phyloP scores from a whole-genome alignment of 2,888 invertebrate genomes.

The Lasioglossum morio region DNA sequence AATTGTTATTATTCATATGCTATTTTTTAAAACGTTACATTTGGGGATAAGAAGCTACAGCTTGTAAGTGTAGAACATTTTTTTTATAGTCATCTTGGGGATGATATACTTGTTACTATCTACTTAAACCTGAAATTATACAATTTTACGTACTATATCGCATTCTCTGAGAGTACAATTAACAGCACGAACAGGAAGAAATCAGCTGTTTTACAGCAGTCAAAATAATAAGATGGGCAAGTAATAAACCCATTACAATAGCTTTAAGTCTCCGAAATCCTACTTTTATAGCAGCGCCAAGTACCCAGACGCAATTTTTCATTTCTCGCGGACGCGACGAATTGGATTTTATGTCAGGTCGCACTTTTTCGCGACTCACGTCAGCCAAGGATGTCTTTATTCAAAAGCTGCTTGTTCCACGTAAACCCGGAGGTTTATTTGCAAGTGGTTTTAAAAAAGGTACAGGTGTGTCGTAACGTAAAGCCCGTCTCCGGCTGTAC shows the following conservation, averaged over 20 bases:
- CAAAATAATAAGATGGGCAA: neutral
- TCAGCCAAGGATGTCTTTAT: slow-evolving; percentile 37
- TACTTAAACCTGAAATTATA: neutral
- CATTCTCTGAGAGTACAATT: neutral
- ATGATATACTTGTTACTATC: neutral
- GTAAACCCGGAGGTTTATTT: slow-evolving; percentile 49
- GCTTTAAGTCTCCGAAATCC: neutral
- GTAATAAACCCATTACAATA: neutral
- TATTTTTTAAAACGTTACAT: no score
- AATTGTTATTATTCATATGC: no score
- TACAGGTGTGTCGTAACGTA: slow-evolving; percentile 21
- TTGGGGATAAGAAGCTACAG: no score
- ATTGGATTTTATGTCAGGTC: slow-evolving; percentile 8
- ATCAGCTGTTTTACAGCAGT: neutral
- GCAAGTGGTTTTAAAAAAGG: slow-evolving; percentile 6
- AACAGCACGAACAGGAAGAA: neutral
- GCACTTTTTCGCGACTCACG: slow-evolving; percentile 9
- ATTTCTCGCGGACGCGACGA: neutral
- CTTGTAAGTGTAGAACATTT: no score
- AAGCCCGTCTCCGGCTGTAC: slow-evolving; percentile 7
- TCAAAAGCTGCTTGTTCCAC: slow-evolving; percentile 13
- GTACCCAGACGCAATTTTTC: neutral
- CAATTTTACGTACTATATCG: neutral
- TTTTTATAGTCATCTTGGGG: neutral
- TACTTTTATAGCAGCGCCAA: neutral